phyloP scores from a whole-genome alignment of 2,113 vertebrate species.

The Blennius ocellaris region DNA sequence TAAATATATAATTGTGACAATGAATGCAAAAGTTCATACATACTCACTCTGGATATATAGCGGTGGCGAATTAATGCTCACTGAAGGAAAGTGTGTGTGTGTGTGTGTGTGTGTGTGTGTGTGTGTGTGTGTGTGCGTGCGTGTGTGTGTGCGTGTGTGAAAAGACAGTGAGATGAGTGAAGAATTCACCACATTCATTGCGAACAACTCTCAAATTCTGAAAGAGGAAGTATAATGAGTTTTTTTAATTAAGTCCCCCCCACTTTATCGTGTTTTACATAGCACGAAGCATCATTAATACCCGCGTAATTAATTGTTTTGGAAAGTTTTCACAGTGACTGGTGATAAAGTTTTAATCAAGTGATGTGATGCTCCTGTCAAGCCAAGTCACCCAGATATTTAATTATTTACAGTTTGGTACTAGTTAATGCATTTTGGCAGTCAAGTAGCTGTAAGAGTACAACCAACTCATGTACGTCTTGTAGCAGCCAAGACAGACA shows the following conservation, averaged over 20 bases:
- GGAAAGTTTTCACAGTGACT: constrained; percentile 74
- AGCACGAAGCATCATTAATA: constrained; percentile 69
- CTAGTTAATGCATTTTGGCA: constrained; percentile 78
- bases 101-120: constrained; percentile 10
- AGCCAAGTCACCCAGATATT: constrained; percentile 59
- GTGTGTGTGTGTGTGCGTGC: background rate
- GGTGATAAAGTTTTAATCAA: constrained; percentile 80
- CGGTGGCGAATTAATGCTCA: constrained; percentile 17
- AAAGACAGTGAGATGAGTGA: constrained; percentile 17
- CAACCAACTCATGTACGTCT: constrained; percentile 38
- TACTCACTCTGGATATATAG: constrained; percentile 28
- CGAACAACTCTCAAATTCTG: constrained; percentile 67
- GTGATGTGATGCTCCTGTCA: constrained; percentile 59
- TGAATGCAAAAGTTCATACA: constrained; percentile 56
- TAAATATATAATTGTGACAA: constrained; percentile 69
- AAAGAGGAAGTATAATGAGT: constrained; percentile 79
- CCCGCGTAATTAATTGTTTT: constrained; percentile 82
- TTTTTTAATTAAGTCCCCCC: constrained; percentile 81
- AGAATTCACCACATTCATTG: constrained; percentile 58
- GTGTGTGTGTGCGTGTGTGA: background rate
- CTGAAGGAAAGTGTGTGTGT: constrained; percentile 6
- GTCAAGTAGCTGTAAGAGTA: constrained; percentile 44
- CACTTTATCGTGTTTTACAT: constrained; percentile 76
- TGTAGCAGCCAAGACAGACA: constrained; percentile 56
- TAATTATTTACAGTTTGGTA: constrained; percentile 74